A percentile compares a stretch with the other conserved stretches of the same genome.
Evolutionary conservation across 2,113 vertebrate species (phyloP).

Genomic region (Phalacrocorax pelagicus): DNA sequence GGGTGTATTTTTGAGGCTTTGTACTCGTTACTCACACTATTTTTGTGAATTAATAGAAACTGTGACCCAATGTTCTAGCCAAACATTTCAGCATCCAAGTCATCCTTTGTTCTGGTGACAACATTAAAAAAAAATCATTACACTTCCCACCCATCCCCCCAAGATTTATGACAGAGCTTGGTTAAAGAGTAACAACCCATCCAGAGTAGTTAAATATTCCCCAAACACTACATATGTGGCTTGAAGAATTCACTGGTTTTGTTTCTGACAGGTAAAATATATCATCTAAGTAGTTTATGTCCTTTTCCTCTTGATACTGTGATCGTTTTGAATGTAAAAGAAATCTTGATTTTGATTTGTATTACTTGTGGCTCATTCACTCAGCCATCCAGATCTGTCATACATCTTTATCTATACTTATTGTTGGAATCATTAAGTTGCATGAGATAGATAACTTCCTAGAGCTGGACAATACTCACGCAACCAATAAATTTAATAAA

Average conservation of each 20-base stretch:
- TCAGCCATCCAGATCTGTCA: not conserved
- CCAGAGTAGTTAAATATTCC: not conserved
- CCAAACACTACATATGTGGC: not conserved
- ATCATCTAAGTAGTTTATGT: not conserved
- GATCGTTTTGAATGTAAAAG: not conserved
- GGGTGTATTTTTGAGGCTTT: not conserved
- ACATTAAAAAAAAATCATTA: not conserved
- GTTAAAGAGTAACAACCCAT: not conserved
- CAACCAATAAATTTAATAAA: not conserved
- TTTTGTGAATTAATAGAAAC: not conserved
- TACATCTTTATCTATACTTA: not conserved
- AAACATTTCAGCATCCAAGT: not conserved
- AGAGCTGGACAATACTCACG: not conserved
- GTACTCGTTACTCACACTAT: not conserved
- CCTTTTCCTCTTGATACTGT: not conserved
- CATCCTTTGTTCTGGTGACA: not conserved
- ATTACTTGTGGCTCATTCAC: not conserved
- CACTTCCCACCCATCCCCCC: accelerated
- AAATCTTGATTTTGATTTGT: slow-evolving; percentile 34
- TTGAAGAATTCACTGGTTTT: slow-evolving; percentile 1
- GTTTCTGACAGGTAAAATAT: not conserved
- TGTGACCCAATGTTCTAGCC: not conserved
- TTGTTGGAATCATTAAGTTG: not conserved
- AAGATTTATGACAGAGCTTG: not conserved
- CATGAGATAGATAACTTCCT: not conserved